Percentiles rank a stretch among this genome's conserved stretches.
These are phyloP conservation scores for Cavia porcellus DNA, from an alignment of 2,113 vertebrate genomes.

Conservation along the genomic window DNA sequence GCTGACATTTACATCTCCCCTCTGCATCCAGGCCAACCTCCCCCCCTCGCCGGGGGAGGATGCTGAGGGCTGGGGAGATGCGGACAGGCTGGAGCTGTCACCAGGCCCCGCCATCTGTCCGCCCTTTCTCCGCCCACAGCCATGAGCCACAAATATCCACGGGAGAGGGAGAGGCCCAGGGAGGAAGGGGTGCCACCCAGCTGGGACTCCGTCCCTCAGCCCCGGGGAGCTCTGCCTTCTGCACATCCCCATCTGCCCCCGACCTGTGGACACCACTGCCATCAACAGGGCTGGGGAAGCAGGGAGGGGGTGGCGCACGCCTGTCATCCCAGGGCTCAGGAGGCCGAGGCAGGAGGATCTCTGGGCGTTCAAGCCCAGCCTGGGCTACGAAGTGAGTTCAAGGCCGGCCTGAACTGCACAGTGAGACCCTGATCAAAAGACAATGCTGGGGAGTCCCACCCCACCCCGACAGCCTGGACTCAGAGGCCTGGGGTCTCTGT, in stretches of 20 bases:
- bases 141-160: not conserved
- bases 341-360: no score
- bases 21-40: fast-evolving
- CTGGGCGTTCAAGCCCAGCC: no score
- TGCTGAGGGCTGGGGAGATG: not conserved
- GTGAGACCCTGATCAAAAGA: no score
- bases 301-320: no score
- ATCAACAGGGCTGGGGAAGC: no score
- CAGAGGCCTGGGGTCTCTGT: not conserved
- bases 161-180: no score
- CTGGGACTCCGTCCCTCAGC: not conserved
- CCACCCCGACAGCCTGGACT: not conserved
- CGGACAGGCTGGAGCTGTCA: not conserved
- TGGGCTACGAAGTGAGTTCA: no score
- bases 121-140: not conserved
- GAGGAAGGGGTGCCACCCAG: not conserved
- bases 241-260: not conserved
- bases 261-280: not conserved
- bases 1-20: not conserved
- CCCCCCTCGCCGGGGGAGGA: not conserved
- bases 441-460: not conserved
- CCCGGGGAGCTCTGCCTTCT: not conserved
- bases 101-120: not conserved
- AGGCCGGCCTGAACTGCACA: no score
- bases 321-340: no score